These are phyloP conservation scores for Notolepis coatsorum DNA, from an alignment of 2,797 vertebrate species.

Conservation along the genomic window DNA sequence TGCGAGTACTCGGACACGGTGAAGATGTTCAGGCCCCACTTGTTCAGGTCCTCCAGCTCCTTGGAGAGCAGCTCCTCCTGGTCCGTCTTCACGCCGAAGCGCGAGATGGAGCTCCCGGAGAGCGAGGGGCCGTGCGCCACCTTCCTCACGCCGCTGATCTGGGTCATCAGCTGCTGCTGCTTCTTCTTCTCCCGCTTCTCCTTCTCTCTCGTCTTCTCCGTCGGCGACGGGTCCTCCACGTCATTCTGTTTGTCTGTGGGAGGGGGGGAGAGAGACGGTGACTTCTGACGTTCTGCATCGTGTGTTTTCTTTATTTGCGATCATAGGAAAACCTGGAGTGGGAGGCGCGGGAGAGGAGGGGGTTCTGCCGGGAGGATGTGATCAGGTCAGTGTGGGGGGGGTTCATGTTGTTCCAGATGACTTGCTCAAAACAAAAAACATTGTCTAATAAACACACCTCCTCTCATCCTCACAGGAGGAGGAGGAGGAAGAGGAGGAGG, in stretches of 20 bases:
- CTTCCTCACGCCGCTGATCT: constrained; percentile 98
- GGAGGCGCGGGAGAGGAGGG: neutral
- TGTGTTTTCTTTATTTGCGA: no score
- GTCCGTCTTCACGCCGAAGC: constrained; percentile 96
- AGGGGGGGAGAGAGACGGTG: neutral
- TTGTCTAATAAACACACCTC: neutral
- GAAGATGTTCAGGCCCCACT: constrained; percentile 99
- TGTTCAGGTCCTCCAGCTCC: constrained; percentile 97
- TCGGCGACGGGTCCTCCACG: constrained; percentile 96
- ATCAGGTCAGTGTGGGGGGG: neutral
- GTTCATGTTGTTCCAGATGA: neutral
- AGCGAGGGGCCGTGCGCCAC: constrained; percentile 93
- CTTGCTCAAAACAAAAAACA: neutral
- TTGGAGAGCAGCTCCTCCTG: constrained; percentile 96
- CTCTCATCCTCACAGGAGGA: neutral
- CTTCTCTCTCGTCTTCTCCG: constrained; percentile 94
- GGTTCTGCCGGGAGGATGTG: neutral
- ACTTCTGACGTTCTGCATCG: neutral
- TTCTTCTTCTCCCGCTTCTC: constrained; percentile 93
- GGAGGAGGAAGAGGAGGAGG: no score
- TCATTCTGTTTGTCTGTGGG: constrained; percentile 98
- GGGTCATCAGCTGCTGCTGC: constrained; percentile 96
- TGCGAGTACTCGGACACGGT: constrained; percentile 94
- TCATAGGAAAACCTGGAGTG: neutral
- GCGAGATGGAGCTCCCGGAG: constrained; percentile 91